Base-by-base conservation (phyloP, 2,797 vertebrate species). In the Ctenosaura bakeri region DNA sequence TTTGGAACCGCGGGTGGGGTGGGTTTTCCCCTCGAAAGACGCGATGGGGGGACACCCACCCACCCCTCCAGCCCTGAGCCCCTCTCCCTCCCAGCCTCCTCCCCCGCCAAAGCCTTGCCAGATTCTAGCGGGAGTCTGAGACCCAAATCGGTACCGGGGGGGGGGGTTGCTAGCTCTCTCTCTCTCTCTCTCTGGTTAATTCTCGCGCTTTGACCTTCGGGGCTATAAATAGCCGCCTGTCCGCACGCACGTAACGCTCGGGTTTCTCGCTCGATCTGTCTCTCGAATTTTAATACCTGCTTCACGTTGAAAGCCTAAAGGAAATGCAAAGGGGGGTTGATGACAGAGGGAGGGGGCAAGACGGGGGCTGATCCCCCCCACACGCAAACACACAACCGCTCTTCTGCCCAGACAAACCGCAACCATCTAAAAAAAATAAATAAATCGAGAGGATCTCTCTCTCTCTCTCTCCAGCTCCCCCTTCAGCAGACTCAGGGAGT, bases 211-310 rank as follows among this genome's bases (percentile, higher is more conserved):
- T 38, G 38, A 62, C 84, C 50, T 50, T 59, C 22, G 20, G 52
- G 10, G 42, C 69, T 81, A 90, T 59, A 82, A 86, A 90, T 90
- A 86, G 66, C 32, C 20, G 6, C 29, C 9, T 22, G 77, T 38
- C n/a, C 32, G 64, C 89, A 80, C 9, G 82, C 73, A 13, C 74
- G 64, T 7, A 18, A n/a, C n/a, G 69, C 85, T 50, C 79, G 54
- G 79, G 10, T 62, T 74, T 62, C 78, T 52, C 76, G 13, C 20
- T 64, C 8, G 3, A 2, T 22, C 18, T 22, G 32, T n/a, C 71
- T 18, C 73, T 74, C 73, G 20, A 62, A 62, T 62, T 6, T 6
- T 62, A 62, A 62, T 22, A 62, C 20, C n/a, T 4, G 85, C 16
- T 2, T 6, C 20, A 56, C 4, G 4, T 0, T 5, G 69, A 16